Conservation (phyloP, 2,888 invertebrate genomes). For the Parnassius orleans region DNA sequence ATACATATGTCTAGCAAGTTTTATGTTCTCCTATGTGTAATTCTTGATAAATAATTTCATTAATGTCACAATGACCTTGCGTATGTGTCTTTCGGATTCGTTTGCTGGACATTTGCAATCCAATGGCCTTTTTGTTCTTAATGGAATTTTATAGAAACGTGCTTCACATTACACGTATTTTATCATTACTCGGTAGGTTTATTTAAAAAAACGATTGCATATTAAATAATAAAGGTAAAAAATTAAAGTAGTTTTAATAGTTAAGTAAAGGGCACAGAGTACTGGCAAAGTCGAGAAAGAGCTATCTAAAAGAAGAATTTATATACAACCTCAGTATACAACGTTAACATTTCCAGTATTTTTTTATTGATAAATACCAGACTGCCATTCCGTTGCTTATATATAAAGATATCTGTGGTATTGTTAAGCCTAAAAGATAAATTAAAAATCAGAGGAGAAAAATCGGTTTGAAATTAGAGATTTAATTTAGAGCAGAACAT, state of each 20-base stretch:
- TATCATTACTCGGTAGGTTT: too few relatives aligned
- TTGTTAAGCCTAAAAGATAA: conserved; percentile 44
- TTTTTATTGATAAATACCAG: conserved; percentile 16
- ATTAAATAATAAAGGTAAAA: too few relatives aligned
- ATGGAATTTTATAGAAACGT: conserved; percentile 30
- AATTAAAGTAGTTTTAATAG: too few relatives aligned
- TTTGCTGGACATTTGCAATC: conserved; percentile 38
- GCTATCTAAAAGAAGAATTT: too few relatives aligned
- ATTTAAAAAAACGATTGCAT: too few relatives aligned
- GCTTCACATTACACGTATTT: too few relatives aligned
- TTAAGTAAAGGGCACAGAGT: too few relatives aligned
- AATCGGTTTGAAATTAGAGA: too few relatives aligned
- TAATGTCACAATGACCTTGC: conserved; percentile 56
- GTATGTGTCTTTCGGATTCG: conserved; percentile 55
- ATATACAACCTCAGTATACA: too few relatives aligned
- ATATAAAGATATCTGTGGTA: conserved; percentile 49
- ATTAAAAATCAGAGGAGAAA: neutral
- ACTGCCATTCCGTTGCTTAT: conserved; percentile 51
- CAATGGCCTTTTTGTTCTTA: conserved; percentile 30
- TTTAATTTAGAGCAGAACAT: too few relatives aligned
- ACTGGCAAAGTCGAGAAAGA: too few relatives aligned
- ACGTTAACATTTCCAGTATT: too few relatives aligned
- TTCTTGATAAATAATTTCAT: conserved; percentile 72
- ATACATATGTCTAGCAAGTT: conserved; percentile 46
- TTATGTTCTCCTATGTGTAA: conserved; percentile 49